A percentile compares a stretch with the other conserved stretches of the same genome.
These are phyloP conservation scores for Tadarida brasiliensis DNA, from an alignment of 2,797 vertebrate species.

Conservation along the genomic window DNA sequence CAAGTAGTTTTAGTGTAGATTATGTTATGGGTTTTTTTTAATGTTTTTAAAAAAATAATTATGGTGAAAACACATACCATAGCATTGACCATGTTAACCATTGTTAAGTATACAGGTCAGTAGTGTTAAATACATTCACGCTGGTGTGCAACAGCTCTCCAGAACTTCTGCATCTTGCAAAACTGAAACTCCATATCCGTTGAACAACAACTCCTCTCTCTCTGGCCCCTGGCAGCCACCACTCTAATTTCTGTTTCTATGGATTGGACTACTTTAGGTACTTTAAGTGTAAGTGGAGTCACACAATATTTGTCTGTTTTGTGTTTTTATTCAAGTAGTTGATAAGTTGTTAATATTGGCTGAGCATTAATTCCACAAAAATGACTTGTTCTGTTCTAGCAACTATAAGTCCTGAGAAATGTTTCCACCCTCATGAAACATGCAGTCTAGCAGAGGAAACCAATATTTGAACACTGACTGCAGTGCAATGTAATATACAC, in stretches of 20 bases:
- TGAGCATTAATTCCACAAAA: conserved; percentile 26
- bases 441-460: neutral
- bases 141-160: neutral
- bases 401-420: neutral
- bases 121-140: neutral
- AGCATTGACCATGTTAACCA: neutral
- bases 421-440: neutral
- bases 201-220: neutral
- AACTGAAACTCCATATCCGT: neutral
- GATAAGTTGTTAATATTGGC: neutral
- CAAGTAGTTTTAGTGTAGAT: neutral
- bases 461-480: neutral
- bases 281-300: neutral
- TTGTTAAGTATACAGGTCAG: neutral
- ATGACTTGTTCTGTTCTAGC: neutral
- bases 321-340: neutral
- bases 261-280: neutral
- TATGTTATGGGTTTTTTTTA: neutral
- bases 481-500: neutral
- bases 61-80: neutral
- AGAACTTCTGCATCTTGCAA: neutral
- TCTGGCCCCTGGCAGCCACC: neutral
- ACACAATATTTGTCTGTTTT: neutral
- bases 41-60: neutral
- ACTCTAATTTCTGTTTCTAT: conserved; percentile 3